Conservation (phyloP, 2,797 vertebrate genomes). For the Pyrocephalus nanus region DNA sequence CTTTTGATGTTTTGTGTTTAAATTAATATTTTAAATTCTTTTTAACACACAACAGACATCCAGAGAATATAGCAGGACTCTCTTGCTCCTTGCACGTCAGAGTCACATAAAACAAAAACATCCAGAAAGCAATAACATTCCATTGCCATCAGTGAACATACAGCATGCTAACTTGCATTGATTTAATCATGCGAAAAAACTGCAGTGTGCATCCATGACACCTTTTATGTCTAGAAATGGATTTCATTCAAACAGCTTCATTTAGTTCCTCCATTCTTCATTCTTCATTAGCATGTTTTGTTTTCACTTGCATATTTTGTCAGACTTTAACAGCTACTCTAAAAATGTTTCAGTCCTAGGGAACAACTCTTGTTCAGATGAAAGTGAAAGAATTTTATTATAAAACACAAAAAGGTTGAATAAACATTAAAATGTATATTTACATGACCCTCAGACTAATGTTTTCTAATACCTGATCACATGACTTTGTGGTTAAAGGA, state of each 20-base stretch:
- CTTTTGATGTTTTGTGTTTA: neutral
- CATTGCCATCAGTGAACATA: neutral
- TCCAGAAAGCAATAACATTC: neutral
- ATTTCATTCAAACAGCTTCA: neutral
- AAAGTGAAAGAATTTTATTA: neutral
- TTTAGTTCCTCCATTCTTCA: neutral
- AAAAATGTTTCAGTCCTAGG: neutral
- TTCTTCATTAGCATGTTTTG: neutral
- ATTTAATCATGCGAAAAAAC: neutral
- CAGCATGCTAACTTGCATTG: rapidly evolving
- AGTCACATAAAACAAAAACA: neutral
- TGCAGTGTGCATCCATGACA: neutral
- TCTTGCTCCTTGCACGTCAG: neutral
- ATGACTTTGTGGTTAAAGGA: neutral
- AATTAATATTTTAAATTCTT: neutral
- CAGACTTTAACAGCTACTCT: neutral
- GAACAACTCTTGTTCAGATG: neutral
- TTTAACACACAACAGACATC: neutral
- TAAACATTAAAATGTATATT: neutral
- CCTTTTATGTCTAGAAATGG: rapidly evolving
- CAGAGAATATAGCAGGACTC: neutral
- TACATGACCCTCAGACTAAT: neutral
- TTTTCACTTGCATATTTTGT: neutral
- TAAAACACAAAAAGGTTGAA: neutral
- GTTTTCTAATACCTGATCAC: neutral